These are phyloP conservation scores for Drosophila barbarae DNA, from an alignment of 2,888 invertebrate genomes.

Conservation along the genomic window DNA sequence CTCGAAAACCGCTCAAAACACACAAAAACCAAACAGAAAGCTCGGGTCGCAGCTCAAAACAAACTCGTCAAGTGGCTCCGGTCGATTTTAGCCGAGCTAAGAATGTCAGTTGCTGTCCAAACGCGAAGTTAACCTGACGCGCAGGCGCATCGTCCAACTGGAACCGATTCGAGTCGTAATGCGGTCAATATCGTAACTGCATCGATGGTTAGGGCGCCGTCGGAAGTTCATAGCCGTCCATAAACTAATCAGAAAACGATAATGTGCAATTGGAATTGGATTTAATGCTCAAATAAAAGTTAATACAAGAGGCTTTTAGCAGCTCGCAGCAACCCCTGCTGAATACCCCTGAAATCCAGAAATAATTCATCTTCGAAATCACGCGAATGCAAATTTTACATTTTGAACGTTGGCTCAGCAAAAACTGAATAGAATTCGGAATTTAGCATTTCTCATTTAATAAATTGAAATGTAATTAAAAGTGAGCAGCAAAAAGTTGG, in stretches of 20 bases:
- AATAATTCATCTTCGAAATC: constrained; percentile 45
- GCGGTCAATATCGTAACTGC: constrained; percentile 36
- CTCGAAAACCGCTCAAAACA: constrained; percentile 57
- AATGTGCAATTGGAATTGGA: constrained; percentile 1
- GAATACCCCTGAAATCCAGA: constrained; percentile 31
- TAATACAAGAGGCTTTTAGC: constrained; percentile 43
- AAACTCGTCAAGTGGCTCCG: constrained; percentile 29
- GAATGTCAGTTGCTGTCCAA: constrained; percentile 56
- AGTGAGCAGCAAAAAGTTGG: constrained; percentile 47
- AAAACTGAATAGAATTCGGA: constrained; percentile 49
- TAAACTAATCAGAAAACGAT: constrained; percentile 7
- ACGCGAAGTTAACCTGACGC: constrained; percentile 62
- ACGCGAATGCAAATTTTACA: constrained; percentile 56
- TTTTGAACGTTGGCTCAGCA: constrained; percentile 29
- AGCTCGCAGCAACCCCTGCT: constrained; percentile 42
- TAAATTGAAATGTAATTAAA: constrained; percentile 61
- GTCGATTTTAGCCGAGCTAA: constrained; percentile 14
- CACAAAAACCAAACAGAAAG: constrained; percentile 20
- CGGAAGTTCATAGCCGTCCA: constrained; percentile 35
- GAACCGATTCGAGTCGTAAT: constrained; percentile 41
- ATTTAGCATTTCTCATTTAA: constrained; percentile 55
- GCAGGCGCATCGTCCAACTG: constrained; percentile 60
- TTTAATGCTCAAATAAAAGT: constrained; percentile 36
- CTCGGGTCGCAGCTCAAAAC: constrained; percentile 39
- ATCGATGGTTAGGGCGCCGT: constrained; percentile 32